These are phyloP conservation scores for Pteruthius melanotis DNA, from an alignment of 2,113 vertebrate genomes.

Conservation along the genomic window DNA sequence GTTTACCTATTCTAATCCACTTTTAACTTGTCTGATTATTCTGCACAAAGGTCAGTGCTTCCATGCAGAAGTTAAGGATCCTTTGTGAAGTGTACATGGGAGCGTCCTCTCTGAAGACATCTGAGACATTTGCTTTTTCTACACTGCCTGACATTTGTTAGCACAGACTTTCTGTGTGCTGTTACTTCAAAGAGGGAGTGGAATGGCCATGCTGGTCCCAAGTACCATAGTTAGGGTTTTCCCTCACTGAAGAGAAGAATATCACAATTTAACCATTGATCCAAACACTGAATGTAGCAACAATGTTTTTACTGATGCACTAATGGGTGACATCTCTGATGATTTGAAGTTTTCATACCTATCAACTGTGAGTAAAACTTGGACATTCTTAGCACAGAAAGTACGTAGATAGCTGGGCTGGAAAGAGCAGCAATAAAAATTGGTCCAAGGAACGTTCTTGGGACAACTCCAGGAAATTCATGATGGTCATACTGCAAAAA, in stretches of 20 bases:
- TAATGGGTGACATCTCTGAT: not conserved
- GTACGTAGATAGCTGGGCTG: constrained; percentile 77
- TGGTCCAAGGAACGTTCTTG: constrained; percentile 90
- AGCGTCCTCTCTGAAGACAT: not conserved
- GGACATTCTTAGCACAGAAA: constrained; percentile 76
- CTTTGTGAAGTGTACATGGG: fast-evolving
- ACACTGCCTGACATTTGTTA: not conserved
- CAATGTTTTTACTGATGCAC: not conserved
- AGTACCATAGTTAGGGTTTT: not conserved
- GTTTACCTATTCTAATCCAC: not conserved
- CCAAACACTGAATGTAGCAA: not conserved
- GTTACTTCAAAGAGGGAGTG: not conserved
- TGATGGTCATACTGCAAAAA: constrained; percentile 90
- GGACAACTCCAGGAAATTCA: constrained; percentile 94
- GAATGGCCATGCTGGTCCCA: not conserved
- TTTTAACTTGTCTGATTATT: not conserved
- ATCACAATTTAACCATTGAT: not conserved
- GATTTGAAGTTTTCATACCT: constrained; percentile 66
- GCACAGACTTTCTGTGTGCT: not conserved
- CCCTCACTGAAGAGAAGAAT: not conserved
- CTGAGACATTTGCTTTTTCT: not conserved
- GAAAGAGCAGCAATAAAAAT: constrained; percentile 80
- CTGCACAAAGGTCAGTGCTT: not conserved
- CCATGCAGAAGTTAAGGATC: not conserved
- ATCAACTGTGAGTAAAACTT: constrained; percentile 88